These are phyloP conservation scores for Drosophila malerkotliana DNA, from an alignment of 1,140 invertebrate species.

Conservation along the genomic window DNA sequence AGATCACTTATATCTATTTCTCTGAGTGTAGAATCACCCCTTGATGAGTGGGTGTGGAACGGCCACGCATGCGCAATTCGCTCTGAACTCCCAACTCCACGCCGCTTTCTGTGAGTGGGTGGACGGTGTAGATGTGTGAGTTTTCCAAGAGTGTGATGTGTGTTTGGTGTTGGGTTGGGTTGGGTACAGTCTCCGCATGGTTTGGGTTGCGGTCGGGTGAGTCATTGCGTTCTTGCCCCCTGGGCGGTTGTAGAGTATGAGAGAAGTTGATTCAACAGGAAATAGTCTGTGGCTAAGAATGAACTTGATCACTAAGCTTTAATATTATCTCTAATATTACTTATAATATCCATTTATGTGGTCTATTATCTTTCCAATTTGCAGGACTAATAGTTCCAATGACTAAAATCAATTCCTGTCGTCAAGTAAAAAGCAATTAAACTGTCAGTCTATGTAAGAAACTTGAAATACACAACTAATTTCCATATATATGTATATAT, in stretches of 20 bases:
- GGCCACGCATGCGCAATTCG: conserved; percentile 75
- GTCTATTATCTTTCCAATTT: not conserved
- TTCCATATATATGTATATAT: conserved; percentile 12
- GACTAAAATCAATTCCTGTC: conserved; percentile 43
- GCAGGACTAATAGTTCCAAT: not conserved
- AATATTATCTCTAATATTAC: too few species aligned
- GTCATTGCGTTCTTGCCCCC: conserved; percentile 55
- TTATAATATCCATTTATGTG: not conserved
- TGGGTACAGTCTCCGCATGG: conserved; percentile 42
- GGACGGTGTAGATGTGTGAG: conserved; percentile 39
- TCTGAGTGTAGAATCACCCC: conserved; percentile 39
- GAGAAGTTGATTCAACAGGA: conserved; percentile 65
- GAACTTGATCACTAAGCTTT: conserved; percentile 3
- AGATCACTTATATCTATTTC: not conserved
- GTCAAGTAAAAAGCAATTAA: conserved; percentile 49
- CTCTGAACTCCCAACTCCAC: conserved; percentile 37
- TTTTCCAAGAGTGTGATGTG: conserved; percentile 1
- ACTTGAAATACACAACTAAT: conserved; percentile 43
- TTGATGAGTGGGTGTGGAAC: conserved; percentile 21
- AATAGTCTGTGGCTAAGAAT: conserved; percentile 48
- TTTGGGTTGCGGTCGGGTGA: conserved; percentile 56
- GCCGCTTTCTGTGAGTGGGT: conserved; percentile 58
- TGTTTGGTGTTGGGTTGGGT: conserved; percentile 12
- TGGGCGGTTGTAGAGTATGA: conserved; percentile 27
- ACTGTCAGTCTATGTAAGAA: conserved; percentile 34